Evolutionary conservation across 2,888 invertebrate species (phyloP), one percentile per base, ranked within the genome.

Genomic region (Drosophila meridiana): DNA sequence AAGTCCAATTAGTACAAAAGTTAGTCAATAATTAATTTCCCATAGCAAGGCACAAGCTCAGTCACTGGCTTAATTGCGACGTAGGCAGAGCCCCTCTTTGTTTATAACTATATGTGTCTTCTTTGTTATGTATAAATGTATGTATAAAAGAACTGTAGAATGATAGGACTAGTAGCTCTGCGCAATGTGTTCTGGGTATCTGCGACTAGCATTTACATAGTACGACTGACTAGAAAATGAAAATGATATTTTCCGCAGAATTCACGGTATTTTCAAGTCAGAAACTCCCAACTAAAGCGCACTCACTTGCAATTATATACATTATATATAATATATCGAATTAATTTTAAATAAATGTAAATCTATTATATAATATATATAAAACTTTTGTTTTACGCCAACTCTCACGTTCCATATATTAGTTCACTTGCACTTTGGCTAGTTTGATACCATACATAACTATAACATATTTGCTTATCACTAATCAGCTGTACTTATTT

Each of bases 401-500:
- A 28, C 26, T 14, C 38, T 8, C 53, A 28, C 36, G 8, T 38
- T 55, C 38, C 8, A 28, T 28, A 53, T 30, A 7, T 9, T 1
- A 55, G 38, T 28, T 32, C 4, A 5, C 4, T 36, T 53, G 36
- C 20, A 53, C 36, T 13, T 36, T 14, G 8, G 3, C 36, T 14
- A 36, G 36, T 13, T 13, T 26, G 32, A 52, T 52, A 52, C 20
- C 11, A 20, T 2, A 20, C 11, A 34, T 34, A 34, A 3, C 6
- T 50, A n/a, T 11, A 3, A 1, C 6, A 20, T 20, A 4, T 38
- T 9, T 50, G n/a, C 26, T 30, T 20, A 38, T 53, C 36, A 38
- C 20, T 36, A 34, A 53, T 53, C 53, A 40, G 42, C 8, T 62
- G 47, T 53, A 53, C 20, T 28, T 34, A 56, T 30, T 40, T 56